Conservation (phyloP, 37 sponge, comb jelly and placozoan species). For the Dysidea cf. avara region DNA sequence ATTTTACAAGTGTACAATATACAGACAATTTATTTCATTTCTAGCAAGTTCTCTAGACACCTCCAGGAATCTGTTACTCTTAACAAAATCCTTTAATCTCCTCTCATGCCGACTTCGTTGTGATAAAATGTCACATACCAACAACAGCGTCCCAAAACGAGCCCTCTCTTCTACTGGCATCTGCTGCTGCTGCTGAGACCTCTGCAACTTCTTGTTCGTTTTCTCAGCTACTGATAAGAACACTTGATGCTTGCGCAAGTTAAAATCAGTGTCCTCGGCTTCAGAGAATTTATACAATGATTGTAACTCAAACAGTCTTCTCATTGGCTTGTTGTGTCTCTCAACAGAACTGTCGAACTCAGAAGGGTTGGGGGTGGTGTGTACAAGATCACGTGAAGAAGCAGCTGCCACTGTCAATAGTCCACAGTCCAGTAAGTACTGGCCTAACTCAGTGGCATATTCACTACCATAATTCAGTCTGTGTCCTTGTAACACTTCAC, state of each 20-base stretch:
- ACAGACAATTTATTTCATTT: no score
- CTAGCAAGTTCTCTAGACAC: no score
- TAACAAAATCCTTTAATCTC: conserved; percentile 44
- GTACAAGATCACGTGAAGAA: not conserved
- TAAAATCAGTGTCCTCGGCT: conserved; percentile 25
- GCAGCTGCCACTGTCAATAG: conserved; percentile 20
- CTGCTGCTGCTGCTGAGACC: not conserved
- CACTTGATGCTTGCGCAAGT: conserved; percentile 17
- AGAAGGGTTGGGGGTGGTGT: no score
- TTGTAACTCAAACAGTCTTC: not conserved
- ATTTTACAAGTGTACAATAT: no score
- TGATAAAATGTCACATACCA: conserved; percentile 45
- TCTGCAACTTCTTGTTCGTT: not conserved
- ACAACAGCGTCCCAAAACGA: conserved; percentile 22
- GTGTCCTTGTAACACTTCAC: no score
- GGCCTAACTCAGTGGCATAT: conserved; percentile 39
- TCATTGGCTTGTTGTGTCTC: no score
- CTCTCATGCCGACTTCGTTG: conserved; percentile 46
- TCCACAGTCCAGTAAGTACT: conserved; percentile 36
- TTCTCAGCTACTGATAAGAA: conserved; percentile 21
- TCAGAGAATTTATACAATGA: conserved; percentile 46
- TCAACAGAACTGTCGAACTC: no score
- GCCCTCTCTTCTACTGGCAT: conserved; percentile 25
- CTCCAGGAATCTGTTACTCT: no score
- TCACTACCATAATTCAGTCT: conserved; percentile 14